These are phyloP conservation scores for Ypsolopha sequella DNA, from an alignment of 2,888 invertebrate species.

Conservation along the genomic window DNA sequence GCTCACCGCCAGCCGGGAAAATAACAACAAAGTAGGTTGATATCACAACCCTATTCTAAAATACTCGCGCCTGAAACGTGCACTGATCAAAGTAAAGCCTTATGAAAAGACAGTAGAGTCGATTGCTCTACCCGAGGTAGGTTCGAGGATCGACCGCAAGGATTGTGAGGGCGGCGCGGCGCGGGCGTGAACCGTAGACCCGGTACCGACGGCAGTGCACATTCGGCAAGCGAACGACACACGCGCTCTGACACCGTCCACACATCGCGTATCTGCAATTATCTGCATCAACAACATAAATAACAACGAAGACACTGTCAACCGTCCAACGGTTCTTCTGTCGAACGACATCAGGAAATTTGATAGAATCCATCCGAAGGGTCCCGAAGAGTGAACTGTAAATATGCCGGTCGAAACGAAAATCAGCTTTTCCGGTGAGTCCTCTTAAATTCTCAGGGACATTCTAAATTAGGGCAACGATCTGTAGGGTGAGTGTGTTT, in stretches of 20 bases:
- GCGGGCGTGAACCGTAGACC: conserved; percentile 23
- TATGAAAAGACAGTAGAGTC: too few relatives aligned
- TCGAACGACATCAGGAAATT: too few relatives aligned
- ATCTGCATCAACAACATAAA: neutral
- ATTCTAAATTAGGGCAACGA: too few relatives aligned
- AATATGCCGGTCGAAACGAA: conserved; percentile 64
- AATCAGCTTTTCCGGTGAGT: conserved; percentile 67
- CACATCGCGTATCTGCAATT: conserved; percentile 12
- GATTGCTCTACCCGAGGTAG: conserved; percentile 8
- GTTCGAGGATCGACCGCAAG: conserved; percentile 19
- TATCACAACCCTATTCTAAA: neutral
- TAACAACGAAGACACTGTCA: too few relatives aligned
- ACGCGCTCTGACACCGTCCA: conserved; percentile 32
- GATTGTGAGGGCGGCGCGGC: conserved; percentile 25
- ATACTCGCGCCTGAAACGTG: too few relatives aligned
- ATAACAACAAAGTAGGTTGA: neutral
- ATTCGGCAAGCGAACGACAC: conserved; percentile 38
- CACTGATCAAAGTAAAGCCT: too few relatives aligned
- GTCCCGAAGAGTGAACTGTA: conserved; percentile 4
- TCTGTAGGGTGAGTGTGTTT: too few relatives aligned
- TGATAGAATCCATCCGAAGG: conserved; percentile 4
- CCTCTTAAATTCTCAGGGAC: neutral
- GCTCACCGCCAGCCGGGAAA: neutral
- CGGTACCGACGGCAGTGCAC: conserved; percentile 40
- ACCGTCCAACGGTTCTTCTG: too few relatives aligned